phyloP scores from a whole-genome alignment of 2,113 vertebrate species.

The Collichthys lucidus region DNA sequence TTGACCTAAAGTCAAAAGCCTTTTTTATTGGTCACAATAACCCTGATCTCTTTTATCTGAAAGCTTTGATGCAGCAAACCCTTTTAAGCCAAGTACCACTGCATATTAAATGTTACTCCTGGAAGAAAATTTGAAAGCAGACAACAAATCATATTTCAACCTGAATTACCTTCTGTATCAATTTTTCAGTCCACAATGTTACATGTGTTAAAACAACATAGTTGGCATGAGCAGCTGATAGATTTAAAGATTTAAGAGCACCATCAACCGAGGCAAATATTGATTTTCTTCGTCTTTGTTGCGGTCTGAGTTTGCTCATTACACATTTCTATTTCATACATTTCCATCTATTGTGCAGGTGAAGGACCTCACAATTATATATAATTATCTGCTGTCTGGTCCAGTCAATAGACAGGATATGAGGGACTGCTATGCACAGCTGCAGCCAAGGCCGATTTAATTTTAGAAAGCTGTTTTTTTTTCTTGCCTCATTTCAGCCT shows the following conservation, averaged over 20 bases:
- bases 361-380: neutral
- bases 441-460: conserved; percentile 5
- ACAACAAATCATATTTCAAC: neutral
- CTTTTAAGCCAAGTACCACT: neutral
- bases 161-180: neutral
- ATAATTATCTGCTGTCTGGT: conserved; percentile 8
- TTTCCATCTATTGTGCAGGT: neutral
- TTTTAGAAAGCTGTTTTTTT: conserved; percentile 19
- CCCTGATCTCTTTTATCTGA: neutral
- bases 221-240: neutral
- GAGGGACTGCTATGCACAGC: conserved; percentile 1
- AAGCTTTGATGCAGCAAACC: neutral
- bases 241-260: neutral
- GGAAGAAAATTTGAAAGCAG: neutral
- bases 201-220: neutral
- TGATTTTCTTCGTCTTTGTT: neutral
- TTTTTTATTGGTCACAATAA: neutral
- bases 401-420: conserved; percentile 27
- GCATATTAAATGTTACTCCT: neutral
- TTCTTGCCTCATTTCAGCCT: neutral
- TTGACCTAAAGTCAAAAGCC: neutral
- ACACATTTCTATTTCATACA: conserved; percentile 1
- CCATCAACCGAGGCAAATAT: neutral
- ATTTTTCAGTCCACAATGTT: neutral
- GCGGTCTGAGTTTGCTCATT: neutral